Base-by-base conservation (phyloP, 2,888 invertebrate species). In the Horisme vitalbata region DNA sequence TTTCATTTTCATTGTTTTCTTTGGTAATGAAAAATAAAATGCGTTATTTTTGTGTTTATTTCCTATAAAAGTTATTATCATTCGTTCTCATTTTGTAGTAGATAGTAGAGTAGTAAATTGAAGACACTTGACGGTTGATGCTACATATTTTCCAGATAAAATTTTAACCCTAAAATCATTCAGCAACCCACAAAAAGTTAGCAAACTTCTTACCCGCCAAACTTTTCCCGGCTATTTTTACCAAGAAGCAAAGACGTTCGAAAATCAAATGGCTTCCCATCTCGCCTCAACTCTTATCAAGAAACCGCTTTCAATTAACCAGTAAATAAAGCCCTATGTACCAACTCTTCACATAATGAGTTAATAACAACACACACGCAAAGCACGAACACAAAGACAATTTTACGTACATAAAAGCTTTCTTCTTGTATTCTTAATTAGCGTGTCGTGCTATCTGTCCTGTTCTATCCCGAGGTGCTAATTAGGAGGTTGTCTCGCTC, bases 381-480 rank as follows among this genome's bases (percentile, higher is more conserved):
- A n/a, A n/a, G 70, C 73, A 70, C 76, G 64, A 61, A 63, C 55
- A 65, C 66, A 69, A 57, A 62, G 78, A 52, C 52, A 48, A 44
- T 52, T 49, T 88, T 86, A 87, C 57, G 89, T 83, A 87, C 80
- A 84, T 88, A 86, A 83, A 84, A 87, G 81, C 82, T 92, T 92
- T 92, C 92, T 92, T 92, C 92, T 90, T 84, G 91, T 91, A 92
- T 92, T 92, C 92, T 92, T 92, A 92, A 92, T 92, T 92, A 92
- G 92, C 92, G 91, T 91, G 88, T 79, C 84, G 83, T 71, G 76
- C 50, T 54, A 39, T 24, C 72, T 53, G 71, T 89, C 91, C 71
- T 80, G 77, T 75, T 91, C 86, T 58, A 73, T 61, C 88, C 30
- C 53, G 62, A 58, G 65, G 79, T 79, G 83, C 79, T 89, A 88